Percentiles rank a stretch among this genome's conserved stretches.
phyloP scores from a whole-genome alignment of 2,888 invertebrate species.

The Ochropacha duplaris region DNA sequence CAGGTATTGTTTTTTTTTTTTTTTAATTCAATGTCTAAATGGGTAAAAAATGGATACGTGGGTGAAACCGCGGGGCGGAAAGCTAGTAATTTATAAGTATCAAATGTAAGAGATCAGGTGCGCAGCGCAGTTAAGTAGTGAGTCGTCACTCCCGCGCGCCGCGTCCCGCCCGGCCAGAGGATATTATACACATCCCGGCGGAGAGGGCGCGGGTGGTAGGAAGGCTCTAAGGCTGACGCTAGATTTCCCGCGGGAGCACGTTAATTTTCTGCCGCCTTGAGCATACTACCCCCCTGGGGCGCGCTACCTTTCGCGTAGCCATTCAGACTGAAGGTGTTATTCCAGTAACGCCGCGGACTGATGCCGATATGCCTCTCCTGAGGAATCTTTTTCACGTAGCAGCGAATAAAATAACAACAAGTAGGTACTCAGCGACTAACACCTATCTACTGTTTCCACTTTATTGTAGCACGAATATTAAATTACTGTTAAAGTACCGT shows the following conservation, averaged over 20 bases:
- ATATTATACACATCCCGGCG: slow-evolving; percentile 78
- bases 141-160: slow-evolving; percentile 34
- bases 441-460: neutral
- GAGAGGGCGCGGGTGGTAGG: slow-evolving; percentile 61
- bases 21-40: no score
- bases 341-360: slow-evolving; percentile 74
- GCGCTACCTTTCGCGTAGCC: slow-evolving; percentile 80
- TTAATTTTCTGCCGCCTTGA: slow-evolving; percentile 91
- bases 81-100: neutral
- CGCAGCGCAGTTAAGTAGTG: slow-evolving; percentile 23
- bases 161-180: slow-evolving; percentile 44
- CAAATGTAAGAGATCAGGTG: slow-evolving; percentile 2
- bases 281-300: slow-evolving; percentile 87
- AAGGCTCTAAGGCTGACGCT: slow-evolving; percentile 79
- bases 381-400: slow-evolving; percentile 64
- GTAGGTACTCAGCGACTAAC: slow-evolving; percentile 27
- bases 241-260: slow-evolving; percentile 86
- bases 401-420: slow-evolving; percentile 60
- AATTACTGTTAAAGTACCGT: no score
- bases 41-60: no score
- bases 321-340: slow-evolving; percentile 82
- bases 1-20: no score
- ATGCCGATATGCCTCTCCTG: slow-evolving; percentile 70
- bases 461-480: neutral
- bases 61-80: no score